Evolutionary conservation across 2,797 vertebrate species (phyloP).

Genomic region (Sebastes wilsoni): DNA sequence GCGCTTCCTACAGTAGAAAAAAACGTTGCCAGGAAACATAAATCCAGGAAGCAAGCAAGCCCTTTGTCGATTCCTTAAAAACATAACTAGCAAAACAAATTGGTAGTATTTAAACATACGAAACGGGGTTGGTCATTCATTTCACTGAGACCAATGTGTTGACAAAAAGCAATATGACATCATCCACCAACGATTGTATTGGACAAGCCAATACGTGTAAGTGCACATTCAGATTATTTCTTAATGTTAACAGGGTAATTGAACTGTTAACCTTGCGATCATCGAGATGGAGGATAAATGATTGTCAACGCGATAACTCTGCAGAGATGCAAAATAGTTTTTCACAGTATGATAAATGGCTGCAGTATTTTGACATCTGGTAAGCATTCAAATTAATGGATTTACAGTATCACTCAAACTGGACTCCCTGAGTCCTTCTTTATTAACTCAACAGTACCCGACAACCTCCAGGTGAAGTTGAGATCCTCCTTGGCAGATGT

Average conservation of each 20-base stretch:
- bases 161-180: neutral
- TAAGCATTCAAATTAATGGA: neutral
- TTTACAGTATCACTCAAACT: neutral
- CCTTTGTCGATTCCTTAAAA: neutral
- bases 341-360: neutral
- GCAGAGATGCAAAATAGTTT: neutral
- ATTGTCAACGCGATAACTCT: neutral
- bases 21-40: neutral
- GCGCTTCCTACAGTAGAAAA: neutral
- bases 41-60: neutral
- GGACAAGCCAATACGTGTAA: neutral
- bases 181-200: neutral
- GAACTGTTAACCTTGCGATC: neutral
- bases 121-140: neutral
- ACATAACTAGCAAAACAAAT: neutral
- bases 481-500: neutral
- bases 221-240: neutral
- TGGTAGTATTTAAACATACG: neutral
- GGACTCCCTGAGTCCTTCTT: neutral
- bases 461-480: no score
- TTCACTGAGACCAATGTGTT: neutral
- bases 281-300: neutral
- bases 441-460: rapidly evolving
- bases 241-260: neutral
- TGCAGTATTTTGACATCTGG: neutral